Conservation (phyloP, 2,797 vertebrate genomes). For the Epinephelus malabaricus region DNA sequence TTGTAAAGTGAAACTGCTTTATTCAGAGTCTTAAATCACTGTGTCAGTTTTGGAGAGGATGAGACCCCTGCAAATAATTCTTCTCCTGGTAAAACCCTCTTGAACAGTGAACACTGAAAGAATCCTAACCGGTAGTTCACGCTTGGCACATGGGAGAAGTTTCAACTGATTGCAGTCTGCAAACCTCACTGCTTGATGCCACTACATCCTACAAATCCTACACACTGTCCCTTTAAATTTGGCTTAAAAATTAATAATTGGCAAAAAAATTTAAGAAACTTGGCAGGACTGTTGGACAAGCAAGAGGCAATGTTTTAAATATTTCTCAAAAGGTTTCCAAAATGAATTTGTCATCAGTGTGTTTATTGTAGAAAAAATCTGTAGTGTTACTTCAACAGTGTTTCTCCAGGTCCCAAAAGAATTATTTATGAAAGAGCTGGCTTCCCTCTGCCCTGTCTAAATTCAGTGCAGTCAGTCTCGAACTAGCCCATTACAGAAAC, state of each 20-base stretch:
- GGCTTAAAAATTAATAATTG: constrained; percentile 40
- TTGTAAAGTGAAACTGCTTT: no score
- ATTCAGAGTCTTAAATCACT: no score
- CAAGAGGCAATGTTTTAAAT: constrained; percentile 22
- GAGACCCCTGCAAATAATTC: no score
- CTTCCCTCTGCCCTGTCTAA: constrained; percentile 57
- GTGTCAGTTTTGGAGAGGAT: no score
- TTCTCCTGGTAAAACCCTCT: no score
- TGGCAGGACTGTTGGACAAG: constrained; percentile 34
- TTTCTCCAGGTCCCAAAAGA: constrained; percentile 46
- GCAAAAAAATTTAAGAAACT: constrained; percentile 33
- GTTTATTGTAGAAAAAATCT: constrained; percentile 49
- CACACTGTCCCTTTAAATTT: constrained; percentile 17
- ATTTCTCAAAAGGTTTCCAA: constrained; percentile 31
- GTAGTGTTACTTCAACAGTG: constrained; percentile 54
- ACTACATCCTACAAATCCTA: no score
- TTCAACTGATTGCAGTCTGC: no score
- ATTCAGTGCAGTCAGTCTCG: constrained; percentile 66
- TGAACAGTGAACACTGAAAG: no score
- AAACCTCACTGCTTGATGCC: no score
- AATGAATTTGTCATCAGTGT: constrained; percentile 32
- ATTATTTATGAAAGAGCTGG: constrained; percentile 64
- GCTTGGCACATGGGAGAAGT: no score
- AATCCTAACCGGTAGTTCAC: no score
- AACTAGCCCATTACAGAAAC: constrained; percentile 71